A percentile compares a stretch with the other conserved stretches of the same genome.
Evolutionary conservation across 2,797 vertebrate genomes (phyloP).

Genomic region (Odontamblyopus rebecca): DNA sequence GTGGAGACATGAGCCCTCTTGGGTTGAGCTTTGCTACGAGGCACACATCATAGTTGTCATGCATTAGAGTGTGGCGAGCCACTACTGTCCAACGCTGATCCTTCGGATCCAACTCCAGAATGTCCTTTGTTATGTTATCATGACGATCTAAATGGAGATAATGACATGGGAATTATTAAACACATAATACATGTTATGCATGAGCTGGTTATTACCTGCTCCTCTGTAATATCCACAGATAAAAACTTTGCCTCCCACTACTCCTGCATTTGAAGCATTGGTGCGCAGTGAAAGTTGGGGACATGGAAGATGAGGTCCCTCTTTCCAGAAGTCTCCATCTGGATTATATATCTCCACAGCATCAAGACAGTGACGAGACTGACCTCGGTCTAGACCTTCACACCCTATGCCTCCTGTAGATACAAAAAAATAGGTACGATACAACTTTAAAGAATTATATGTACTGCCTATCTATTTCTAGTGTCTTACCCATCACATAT

Average conservation of each 20-base stretch:
- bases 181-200: background rate
- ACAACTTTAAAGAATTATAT: background rate
- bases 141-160: constrained; percentile 83
- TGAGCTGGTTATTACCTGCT: constrained; percentile 81
- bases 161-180: background rate
- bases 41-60: constrained; percentile 95
- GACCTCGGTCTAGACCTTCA: constrained; percentile 86
- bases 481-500: constrained; percentile 89
- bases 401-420: constrained; percentile 93
- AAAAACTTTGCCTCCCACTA: constrained; percentile 91
- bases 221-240: constrained; percentile 94
- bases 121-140: constrained; percentile 93
- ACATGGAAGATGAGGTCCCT: constrained; percentile 87
- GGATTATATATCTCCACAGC: constrained; percentile 94
- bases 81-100: constrained; percentile 92
- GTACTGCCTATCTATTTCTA: background rate
- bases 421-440: constrained; percentile 12
- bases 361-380: constrained; percentile 91
- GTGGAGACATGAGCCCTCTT: constrained; percentile 89
- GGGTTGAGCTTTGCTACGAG: constrained; percentile 95
- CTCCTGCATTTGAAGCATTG: constrained; percentile 85
- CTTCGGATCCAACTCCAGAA: constrained; percentile 91
- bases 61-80: constrained; percentile 87
- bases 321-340: constrained; percentile 91
- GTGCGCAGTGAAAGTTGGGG: constrained; percentile 89